Percentiles rank a stretch among this genome's conserved stretches.
Conservation (phyloP, 2,113 vertebrate genomes). For the Pterocles gutturalis region DNA sequence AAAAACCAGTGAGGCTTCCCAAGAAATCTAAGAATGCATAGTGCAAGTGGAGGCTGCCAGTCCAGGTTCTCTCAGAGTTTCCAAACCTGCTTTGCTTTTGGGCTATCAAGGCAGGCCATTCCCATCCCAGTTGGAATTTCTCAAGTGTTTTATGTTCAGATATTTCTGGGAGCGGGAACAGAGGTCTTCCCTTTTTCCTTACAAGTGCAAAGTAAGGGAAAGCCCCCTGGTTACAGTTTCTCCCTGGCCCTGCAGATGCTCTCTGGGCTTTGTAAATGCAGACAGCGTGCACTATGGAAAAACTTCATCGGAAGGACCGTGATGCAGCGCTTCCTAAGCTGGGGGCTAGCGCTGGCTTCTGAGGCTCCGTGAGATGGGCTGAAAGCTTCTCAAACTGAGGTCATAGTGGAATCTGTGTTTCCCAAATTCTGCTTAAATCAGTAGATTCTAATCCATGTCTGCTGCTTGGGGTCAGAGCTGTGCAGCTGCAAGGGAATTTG, state of each 20-base stretch:
- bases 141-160: neutral
- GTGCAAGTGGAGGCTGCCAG: neutral
- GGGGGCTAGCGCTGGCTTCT: neutral
- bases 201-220: neutral
- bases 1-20: neutral
- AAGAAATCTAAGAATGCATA: neutral
- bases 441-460: neutral
- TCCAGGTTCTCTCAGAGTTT: neutral
- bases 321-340: neutral
- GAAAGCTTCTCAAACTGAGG: neutral
- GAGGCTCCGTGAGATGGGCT: neutral
- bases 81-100: neutral
- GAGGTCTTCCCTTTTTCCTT: neutral
- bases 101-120: neutral
- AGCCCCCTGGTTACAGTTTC: neutral
- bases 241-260: neutral
- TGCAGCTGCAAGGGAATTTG: neutral
- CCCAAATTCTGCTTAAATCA: neutral
- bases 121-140: neutral
- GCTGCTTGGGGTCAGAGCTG: neutral
- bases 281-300: rapidly evolving
- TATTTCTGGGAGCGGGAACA: neutral
- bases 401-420: neutral
- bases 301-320: neutral
- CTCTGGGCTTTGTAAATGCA: neutral